Evolutionary conservation across 2,113 vertebrate species (phyloP), one percentile per base, ranked within the genome.

Genomic region (Spermophilus dauricus): DNA sequence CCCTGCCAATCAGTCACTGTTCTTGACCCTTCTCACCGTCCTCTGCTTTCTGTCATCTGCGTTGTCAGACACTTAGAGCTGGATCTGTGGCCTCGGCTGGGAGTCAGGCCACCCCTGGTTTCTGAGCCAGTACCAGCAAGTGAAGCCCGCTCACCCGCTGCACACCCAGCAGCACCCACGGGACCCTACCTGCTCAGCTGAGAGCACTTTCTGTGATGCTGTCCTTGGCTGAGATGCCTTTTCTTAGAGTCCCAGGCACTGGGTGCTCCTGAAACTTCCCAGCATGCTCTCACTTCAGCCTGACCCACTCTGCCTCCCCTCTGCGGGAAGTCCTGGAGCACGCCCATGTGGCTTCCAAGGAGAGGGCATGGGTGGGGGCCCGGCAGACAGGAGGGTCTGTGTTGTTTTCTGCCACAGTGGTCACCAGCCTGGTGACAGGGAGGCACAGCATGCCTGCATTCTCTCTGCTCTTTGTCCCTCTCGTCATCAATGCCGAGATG

Each of bases 371-470:
- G 45, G 4, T 61, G 4, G 30, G 5, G 39, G 34, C 45, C 6
- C 20, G 28, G 18, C n/a, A 9, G 37, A 13, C 26, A 13, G 34
- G 14, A 58, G 30, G 42, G n/a, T 2, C 1, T n/a, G 12, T 13
- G 42, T 12, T 26, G 9, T 32, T 22, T 20, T 22, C 73, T 58
- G 58, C 39, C 32, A 0, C 24, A 0, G 22, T 8, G 3, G 1
- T 28, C 56, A 2, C 32, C 63, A 12, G n/a, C 14, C 32, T 20
- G 51, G 56, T 24, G 56, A 37, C 8, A 10, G 73, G 5, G 37
- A 45, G 8, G 20, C 69, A 0, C 8, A 2, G 0, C 2, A 28
- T 4, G 56, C 58, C 65, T 26, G 28, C 1, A 0, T 63, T 77
- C 1, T 48, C 61, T 84, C 63, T 22, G 37, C 10, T 32, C 24